Base-by-base conservation (phyloP, 2,888 invertebrate genomes). In the Agriopis aurantiaria region DNA sequence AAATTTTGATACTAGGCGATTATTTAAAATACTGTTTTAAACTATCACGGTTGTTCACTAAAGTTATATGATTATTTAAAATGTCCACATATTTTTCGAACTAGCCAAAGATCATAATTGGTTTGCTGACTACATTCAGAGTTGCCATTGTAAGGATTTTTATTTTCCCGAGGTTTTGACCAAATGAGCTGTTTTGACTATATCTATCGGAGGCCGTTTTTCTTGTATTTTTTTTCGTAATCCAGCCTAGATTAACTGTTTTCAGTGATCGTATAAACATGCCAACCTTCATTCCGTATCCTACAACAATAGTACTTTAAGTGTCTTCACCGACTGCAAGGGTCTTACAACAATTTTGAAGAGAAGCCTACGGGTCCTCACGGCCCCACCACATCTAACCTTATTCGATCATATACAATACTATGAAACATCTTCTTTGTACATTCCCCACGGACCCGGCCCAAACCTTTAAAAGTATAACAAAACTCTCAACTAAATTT, bases 251-350 rank as follows among this genome's bases (percentile, higher is more conserved):
- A 14, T 8, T 8, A 14, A 1, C 55, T 52, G 46, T 48, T 65
- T 51, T 62, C 84, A 87, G 85, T 83, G 85, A 79, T 72, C 80
- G 78, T 75, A 75, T 73, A 81, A 80, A 79, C 76, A 67, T 71
- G 52, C 52, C 61, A 57, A 45, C 57, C n/a, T 57, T 11, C 72
- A 75, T 72, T 64, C 52, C 64, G 33, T 61, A 56, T 59, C 65
- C 87, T 90, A 91, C 90, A 91, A 91, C 92, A 90, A 89, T 91
- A 93, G 93, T 94, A 94, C 93, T 93, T 88, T 92, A 93, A 93
- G 93, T 93, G 91, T 86, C 93, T 91, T 87, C 84, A 87, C 85
- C 86, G 91, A 91, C 93, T 86, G 84, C 84, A 83, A 84, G 62
- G 81, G 75, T 86, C 86, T 91, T 91, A 92, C 92, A 92, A 93